These are phyloP conservation scores for Thinocorus orbignyianus DNA, from an alignment of 2,113 vertebrate genomes.

Conservation along the genomic window DNA sequence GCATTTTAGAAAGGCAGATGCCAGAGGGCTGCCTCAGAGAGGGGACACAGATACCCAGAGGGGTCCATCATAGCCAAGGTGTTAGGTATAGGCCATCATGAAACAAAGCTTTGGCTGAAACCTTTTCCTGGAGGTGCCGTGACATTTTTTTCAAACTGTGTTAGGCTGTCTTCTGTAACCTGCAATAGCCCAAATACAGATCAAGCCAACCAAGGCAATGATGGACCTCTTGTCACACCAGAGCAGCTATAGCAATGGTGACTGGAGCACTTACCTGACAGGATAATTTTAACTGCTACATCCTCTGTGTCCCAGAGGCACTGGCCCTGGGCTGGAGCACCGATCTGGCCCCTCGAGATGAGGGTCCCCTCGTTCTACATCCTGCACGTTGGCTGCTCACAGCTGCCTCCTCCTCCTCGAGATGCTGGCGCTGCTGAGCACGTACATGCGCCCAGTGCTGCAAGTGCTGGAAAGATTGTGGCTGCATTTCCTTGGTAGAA, in stretches of 20 bases:
- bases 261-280: conserved; percentile 32
- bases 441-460: not conserved
- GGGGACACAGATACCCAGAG: not conserved
- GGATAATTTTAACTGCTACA: not conserved
- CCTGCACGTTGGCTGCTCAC: not conserved
- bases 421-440: not conserved
- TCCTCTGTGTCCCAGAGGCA: conserved; percentile 6
- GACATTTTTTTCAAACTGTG: not conserved
- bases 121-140: not conserved
- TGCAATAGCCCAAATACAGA: not conserved
- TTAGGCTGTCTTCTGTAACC: not conserved
- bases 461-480: not conserved
- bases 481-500: not conserved
- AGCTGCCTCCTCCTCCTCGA: not conserved
- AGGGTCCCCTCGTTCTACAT: not conserved
- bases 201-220: not conserved
- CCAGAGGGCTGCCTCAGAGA: not conserved
- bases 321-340: accelerated
- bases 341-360: accelerated
- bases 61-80: not conserved
- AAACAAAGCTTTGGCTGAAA: not conserved
- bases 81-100: not conserved
- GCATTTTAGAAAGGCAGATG: not conserved
- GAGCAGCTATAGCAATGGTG: not conserved
- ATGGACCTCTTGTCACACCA: not conserved